Conservation (phyloP, 2,797 vertebrate species). For the Xyrichtys novacula region DNA sequence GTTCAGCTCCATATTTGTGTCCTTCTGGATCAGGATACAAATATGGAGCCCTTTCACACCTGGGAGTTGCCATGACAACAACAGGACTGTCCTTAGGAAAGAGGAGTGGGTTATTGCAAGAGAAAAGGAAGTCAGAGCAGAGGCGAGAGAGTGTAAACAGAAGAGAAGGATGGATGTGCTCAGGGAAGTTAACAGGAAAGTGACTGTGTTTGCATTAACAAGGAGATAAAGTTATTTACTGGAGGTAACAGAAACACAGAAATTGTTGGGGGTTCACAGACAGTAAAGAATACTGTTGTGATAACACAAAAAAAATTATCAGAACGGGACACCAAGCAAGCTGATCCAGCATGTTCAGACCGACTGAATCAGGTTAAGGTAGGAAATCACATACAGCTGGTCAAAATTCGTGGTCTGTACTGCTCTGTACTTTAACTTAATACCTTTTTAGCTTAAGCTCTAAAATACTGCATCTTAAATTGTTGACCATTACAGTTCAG, state of each 20-base stretch:
- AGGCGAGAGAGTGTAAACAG: conserved; percentile 29
- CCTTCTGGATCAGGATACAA: too few relatives aligned
- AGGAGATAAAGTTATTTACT: conserved; percentile 41
- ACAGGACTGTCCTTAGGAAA: conserved; percentile 17
- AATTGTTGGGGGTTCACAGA: conserved; percentile 15
- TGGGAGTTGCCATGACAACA: not conserved
- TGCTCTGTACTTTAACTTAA: too few relatives aligned
- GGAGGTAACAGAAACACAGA: conserved; percentile 21
- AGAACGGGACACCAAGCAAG: not conserved
- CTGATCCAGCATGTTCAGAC: not conserved
- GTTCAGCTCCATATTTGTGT: not conserved
- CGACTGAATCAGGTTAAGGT: too few relatives aligned
- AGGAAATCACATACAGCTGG: too few relatives aligned
- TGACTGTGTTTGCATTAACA: conserved; percentile 48
- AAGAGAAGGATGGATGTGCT: conserved; percentile 44
- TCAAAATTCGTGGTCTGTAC: too few relatives aligned
- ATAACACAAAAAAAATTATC: not conserved
- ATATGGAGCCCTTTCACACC: conserved; percentile 5
- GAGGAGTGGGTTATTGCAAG: conserved; percentile 55
- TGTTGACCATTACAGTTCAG: too few relatives aligned
- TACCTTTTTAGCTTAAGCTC: too few relatives aligned
- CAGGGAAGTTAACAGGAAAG: conserved; percentile 38
- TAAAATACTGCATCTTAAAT: too few relatives aligned
- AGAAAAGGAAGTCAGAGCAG: conserved; percentile 52
- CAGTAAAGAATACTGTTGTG: conserved; percentile 1